Evolutionary conservation across 1,140 invertebrate genomes (phyloP).

Genomic region (Hyposmocoma kahamanoa): DNA sequence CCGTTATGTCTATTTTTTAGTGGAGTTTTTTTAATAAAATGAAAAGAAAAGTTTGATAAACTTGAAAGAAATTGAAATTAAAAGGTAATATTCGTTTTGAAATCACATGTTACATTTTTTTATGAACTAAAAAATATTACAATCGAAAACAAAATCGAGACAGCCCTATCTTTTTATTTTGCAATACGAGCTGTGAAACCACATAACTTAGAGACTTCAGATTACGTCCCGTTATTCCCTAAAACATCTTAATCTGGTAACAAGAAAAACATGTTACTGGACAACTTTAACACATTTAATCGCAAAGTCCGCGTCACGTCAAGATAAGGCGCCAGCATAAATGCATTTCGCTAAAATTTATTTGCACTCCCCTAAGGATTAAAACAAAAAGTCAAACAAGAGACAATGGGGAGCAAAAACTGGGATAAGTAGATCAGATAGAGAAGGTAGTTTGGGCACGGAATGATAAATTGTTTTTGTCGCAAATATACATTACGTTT

Average conservation of each 20-base stretch:
- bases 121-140: too few species aligned
- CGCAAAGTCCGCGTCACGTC: conserved; percentile 32
- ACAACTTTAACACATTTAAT: conserved; percentile 53
- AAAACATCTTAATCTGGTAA: conserved; percentile 26
- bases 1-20: background rate
- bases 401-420: conserved; percentile 58
- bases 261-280: conserved; percentile 25
- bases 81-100: too few species aligned
- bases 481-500: too few species aligned
- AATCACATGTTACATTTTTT: too few species aligned
- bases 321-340: conserved; percentile 44
- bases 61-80: too few species aligned
- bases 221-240: background rate
- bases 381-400: conserved; percentile 60
- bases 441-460: conserved; percentile 52
- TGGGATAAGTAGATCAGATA: conserved; percentile 64
- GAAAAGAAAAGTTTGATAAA: background rate
- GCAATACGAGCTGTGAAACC: too few species aligned
- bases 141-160: too few species aligned
- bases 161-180: too few species aligned
- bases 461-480: conserved; percentile 60
- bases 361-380: conserved; percentile 46
- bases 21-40: background rate
- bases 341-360: conserved; percentile 45
- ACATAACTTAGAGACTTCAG: too few species aligned